Conservation (phyloP, 2,113 vertebrate genomes). For the Solea solea region DNA sequence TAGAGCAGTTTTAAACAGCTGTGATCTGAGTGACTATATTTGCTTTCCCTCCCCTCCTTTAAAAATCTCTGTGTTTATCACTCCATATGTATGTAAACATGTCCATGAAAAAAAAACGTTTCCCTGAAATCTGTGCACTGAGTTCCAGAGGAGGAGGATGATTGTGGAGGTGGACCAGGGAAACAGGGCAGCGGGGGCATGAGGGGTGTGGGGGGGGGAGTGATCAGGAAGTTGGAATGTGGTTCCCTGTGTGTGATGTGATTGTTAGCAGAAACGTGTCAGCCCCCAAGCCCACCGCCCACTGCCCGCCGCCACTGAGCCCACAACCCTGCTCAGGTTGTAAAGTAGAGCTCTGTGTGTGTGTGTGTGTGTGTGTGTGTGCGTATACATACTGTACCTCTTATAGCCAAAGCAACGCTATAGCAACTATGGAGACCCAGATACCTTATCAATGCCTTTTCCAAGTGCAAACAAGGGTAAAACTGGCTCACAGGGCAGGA, state of each 20-base stretch:
- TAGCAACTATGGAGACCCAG: slow-evolving; percentile 48
- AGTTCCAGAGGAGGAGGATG: slow-evolving; percentile 25
- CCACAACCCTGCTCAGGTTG: slow-evolving; percentile 59
- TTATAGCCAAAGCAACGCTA: slow-evolving; percentile 53
- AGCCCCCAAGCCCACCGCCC: slow-evolving; percentile 79
- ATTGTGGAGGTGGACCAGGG: slow-evolving; percentile 43
- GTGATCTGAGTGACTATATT: not conserved
- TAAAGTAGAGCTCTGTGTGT: slow-evolving; percentile 41
- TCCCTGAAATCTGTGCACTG: slow-evolving; percentile 22
- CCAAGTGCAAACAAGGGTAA: slow-evolving; percentile 79
- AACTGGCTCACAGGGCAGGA: slow-evolving; percentile 53
- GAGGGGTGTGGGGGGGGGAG: slow-evolving; percentile 40
- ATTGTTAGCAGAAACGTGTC: slow-evolving; percentile 97
- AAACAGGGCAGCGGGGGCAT: slow-evolving; percentile 43
- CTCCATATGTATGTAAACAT: slow-evolving; percentile 15
- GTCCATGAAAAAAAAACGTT: not conserved
- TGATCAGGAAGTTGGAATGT: slow-evolving; percentile 89
- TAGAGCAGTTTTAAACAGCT: not conserved
- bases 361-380: slow-evolving; percentile 17
- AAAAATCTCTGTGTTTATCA: not conserved
- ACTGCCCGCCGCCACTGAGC: slow-evolving; percentile 46
- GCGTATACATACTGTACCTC: slow-evolving; percentile 24
- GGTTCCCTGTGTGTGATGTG: slow-evolving; percentile 93
- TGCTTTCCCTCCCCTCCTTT: not conserved
- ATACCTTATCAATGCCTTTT: slow-evolving; percentile 86